Base-by-base conservation (phyloP, 2,797 vertebrate species). In the Platalea minor region DNA sequence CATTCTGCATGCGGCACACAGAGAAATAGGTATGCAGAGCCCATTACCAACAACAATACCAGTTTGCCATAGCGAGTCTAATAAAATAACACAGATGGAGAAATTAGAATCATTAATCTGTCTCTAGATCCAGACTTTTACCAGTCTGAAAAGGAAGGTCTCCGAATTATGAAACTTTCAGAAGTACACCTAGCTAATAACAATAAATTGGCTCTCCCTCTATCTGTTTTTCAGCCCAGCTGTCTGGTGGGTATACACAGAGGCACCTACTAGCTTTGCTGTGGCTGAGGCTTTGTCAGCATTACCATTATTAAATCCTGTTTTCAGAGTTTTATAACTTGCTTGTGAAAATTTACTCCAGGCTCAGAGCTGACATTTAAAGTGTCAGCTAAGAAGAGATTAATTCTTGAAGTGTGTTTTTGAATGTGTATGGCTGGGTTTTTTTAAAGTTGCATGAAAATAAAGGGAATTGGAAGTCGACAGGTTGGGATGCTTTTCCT, bases 331-430 rank as follows among this genome's bases (percentile, higher is more conserved):
- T 96, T 92, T 87, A 91, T 85, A 94, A 92, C 83, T 90, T 88
- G 85, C 74, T 94, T 19, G n/a, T 57, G 81, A 92, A 94, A 97
- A 94, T 95, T 96, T 92, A 80, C 94, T 90, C 92, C 53, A 45
- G 87, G 81, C 92, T 96, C 92, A 79, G 50, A 41, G 78, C 5
- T 95, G 92, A 97, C 93, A 97, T 97, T 97, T 96, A 73, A 91
- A 95, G 89, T 77, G 70, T 81, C 92, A 80, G 81, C 91, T 92
- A 81, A 88, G 72, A 85, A 75, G 63, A 95, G 85, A 96, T 96
- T 96, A 95, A 88, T 96, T 94, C 68, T 75, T 64, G 50, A 72
- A 89, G 48, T 63, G 14, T 73, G 48, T 94, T 91, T 95, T 88
- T 21, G 9, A 91, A 82, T 88, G 73, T 16, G 16, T 75, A 57